Base-by-base conservation (phyloP, 2,888 invertebrate genomes). In the Camponotus fellah region DNA sequence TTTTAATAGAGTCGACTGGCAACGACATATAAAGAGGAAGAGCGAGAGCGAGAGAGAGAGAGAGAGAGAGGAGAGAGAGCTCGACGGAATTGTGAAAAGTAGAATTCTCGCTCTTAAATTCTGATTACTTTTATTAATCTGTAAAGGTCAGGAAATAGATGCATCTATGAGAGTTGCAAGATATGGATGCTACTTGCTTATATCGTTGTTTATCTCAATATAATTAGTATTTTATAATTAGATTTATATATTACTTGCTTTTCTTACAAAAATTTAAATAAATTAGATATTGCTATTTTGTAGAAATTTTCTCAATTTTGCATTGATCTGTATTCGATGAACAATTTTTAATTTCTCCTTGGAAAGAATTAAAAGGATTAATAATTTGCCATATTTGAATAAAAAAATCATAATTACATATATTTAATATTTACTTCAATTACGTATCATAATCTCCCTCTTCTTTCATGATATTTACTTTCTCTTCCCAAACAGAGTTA, bases 121-220 rank as follows among this genome's bases (percentile, higher is more conserved):
- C 58, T 37, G 46, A 60, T 79, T 79, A 58, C 46, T 80, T 80
- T 72, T 71, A 80, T 80, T 72, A 46, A 80, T 9, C 46, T 80
- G 34, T 34, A 71, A 71, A 72, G 58, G 74, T 17, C 9, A 6
- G 21, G 74, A 60, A 43, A 46, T n/a, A 8, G 26, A 17, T 40
- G 37, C 10, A 56, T 17, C n/a, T 26, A 68, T 46, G 14, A 26
- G 64, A 68, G 14, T 74, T 46, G 14, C 32, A 21, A 26, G 17
- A 26, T 8, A 37, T 8, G 17, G 14, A 2, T 53, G 26, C 2
- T 53, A 14, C 14, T 10, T 17, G 2, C 43, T 32, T 17, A 26
- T 9, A 43, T 34, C 12, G 21, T 6, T 34, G 2, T 62, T 62
- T 64, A 10, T 1, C 14, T 10, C 60, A 4, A 21, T 49, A 21